Percentiles rank a stretch among this genome's conserved stretches.
phyloP scores from a whole-genome alignment of 1,140 invertebrate species.

The Nebria ingens region DNA sequence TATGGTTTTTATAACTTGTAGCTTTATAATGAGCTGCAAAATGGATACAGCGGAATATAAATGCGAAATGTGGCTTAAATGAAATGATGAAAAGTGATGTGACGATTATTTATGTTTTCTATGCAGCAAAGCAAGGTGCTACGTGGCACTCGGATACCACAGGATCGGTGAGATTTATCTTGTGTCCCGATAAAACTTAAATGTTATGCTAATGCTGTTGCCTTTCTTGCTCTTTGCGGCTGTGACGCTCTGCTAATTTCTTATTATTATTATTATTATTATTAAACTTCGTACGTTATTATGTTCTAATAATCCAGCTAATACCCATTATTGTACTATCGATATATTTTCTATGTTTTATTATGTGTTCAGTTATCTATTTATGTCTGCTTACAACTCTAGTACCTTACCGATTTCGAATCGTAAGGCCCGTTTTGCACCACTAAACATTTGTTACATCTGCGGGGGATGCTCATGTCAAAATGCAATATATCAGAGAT shows the following conservation, averaged over 20 bases:
- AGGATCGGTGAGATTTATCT: conserved; percentile 46
- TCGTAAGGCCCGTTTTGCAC: too few relatives aligned
- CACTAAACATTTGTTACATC: too few relatives aligned
- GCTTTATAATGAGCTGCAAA: too few relatives aligned
- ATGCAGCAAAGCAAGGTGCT: conserved; percentile 63
- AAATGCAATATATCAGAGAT: neutral
- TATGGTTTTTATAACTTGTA: conserved; percentile 9
- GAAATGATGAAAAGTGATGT: conserved; percentile 12
- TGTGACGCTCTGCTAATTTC: conserved; percentile 5
- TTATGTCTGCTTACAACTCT: neutral
- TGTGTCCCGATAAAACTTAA: neutral
- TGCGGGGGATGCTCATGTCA: neutral
- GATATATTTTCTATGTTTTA: neutral
- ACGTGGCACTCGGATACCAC: conserved; percentile 53
- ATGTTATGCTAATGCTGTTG: conserved; percentile 7
- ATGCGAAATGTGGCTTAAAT: conserved; percentile 12
- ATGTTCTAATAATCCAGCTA: neutral
- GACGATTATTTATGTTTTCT: conserved; percentile 14
- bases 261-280: neutral
- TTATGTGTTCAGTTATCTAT: neutral
- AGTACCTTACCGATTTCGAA: too few relatives aligned
- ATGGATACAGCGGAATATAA: conserved; percentile 1
- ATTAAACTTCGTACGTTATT: too few relatives aligned
- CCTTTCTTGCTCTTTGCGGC: conserved; percentile 8
- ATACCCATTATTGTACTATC: neutral